Conservation (phyloP, 2,113 vertebrate genomes). For the Taxidea taxus region DNA sequence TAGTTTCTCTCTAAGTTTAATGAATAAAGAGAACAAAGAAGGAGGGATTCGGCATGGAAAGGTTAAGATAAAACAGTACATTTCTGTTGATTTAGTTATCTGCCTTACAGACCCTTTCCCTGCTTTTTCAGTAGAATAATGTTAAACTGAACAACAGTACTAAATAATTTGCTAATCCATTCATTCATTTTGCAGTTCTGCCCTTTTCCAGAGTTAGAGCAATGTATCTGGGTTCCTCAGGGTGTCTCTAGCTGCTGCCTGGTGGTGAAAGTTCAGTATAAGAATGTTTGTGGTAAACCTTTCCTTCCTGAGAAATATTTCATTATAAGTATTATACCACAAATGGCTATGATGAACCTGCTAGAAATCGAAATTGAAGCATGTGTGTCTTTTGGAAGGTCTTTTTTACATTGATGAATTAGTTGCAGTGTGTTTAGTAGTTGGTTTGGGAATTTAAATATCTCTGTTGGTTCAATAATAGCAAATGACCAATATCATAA, state of each 20-base stretch:
- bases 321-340: not conserved
- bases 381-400: not conserved
- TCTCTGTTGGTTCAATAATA: not conserved
- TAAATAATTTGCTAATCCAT: not conserved
- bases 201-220: not conserved
- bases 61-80: not conserved
- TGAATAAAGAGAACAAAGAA: not conserved
- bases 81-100: not conserved
- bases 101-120: not conserved
- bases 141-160: not conserved
- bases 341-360: not conserved
- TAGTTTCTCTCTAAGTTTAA: not conserved
- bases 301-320: constrained; percentile 26
- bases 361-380: constrained; percentile 21
- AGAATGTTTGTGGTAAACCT: constrained; percentile 46
- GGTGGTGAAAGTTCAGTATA: not conserved
- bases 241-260: not conserved
- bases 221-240: not conserved
- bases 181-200: not conserved
- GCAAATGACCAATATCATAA: not conserved
- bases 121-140: constrained; percentile 11
- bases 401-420: not conserved
- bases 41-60: not conserved
- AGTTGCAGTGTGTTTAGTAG: not conserved
- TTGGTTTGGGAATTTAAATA: not conserved